These are phyloP conservation scores for Parauchenoglanis ngamensis DNA, from an alignment of 2,797 vertebrate genomes.

Conservation along the genomic window DNA sequence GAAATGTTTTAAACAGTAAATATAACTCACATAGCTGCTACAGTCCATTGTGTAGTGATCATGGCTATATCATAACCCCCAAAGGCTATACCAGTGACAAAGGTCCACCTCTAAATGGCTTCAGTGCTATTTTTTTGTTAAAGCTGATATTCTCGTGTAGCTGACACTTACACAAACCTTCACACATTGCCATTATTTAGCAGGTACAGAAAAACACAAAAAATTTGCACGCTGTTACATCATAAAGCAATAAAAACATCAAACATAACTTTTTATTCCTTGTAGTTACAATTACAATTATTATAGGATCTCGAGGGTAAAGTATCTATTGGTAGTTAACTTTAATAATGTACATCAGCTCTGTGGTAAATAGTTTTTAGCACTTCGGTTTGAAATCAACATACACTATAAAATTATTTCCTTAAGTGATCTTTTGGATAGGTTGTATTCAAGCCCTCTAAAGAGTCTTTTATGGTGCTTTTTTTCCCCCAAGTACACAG, in stretches of 20 bases:
- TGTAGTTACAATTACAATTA: background rate
- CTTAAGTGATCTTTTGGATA: background rate
- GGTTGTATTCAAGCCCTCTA: background rate
- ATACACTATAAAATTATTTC: background rate
- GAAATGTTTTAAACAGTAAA: background rate
- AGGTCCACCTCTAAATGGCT: background rate
- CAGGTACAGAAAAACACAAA: background rate
- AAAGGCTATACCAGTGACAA: background rate
- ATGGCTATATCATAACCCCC: background rate
- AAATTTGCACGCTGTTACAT: background rate
- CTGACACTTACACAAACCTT: background rate
- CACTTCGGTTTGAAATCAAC: background rate
- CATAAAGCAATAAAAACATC: slow-evolving; percentile 4
- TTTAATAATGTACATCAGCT: background rate
- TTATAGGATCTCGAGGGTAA: background rate
- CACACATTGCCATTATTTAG: background rate
- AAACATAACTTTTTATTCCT: background rate
- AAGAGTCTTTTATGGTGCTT: background rate
- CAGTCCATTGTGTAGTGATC: background rate
- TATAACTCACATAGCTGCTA: background rate
- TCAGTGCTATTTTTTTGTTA: background rate
- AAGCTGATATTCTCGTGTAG: background rate
- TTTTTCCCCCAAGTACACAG: background rate
- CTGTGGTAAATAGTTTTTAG: background rate
- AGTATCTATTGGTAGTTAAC: background rate